Evolutionary conservation across 2,888 invertebrate species (phyloP), one percentile per base, ranked within the genome.

Genomic region (Tromatobia lineatoria): DNA sequence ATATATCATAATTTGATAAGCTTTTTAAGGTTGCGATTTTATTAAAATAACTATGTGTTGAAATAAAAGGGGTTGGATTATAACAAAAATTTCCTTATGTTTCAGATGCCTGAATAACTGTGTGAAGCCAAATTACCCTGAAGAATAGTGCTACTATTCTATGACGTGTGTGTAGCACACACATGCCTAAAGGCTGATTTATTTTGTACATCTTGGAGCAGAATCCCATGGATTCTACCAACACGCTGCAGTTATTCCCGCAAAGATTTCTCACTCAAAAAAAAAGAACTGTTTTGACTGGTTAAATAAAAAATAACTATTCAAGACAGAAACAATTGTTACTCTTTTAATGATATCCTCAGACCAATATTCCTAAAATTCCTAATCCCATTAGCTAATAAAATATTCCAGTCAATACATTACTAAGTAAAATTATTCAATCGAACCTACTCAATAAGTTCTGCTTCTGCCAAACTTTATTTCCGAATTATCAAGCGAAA

Each of bases 251-350:
- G 80, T 84, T 87, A 85, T 87, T 83, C 76, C 73, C 47, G 77
- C 87, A 83, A 88, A 90, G 88, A 89, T 82, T 61, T 61, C 73
- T 81, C 71, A 69, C 82, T 87, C 90, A 88, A 86, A 81, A 86
- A 89, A 85, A 88, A 86, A 79, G 82, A 85, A 79, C 74, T 83
- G 75, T 85, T 88, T 88, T 89, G 89, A 86, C 83, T 88, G 77
- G 88, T 88, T 88, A 67, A 91, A 91, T 91, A 90, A 89, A 91
- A 73, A 67, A 20, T n/a, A 20, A 87, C 86, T 89, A 79, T 85
- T 88, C 87, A 87, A 87, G 88, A 87, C 85, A 38, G 42, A 20
- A 64, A 18, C 29, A 54, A 38, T 74, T 38, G 64, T 64, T 18
- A 64, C 18, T 20, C 2, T 38, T 20, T 64, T 64, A 20, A 10